Percentiles rank a stretch among this genome's conserved stretches.
Evolutionary conservation across 23 tunicate species (phyloP).

Genomic region (Botrylloides violaceus): DNA sequence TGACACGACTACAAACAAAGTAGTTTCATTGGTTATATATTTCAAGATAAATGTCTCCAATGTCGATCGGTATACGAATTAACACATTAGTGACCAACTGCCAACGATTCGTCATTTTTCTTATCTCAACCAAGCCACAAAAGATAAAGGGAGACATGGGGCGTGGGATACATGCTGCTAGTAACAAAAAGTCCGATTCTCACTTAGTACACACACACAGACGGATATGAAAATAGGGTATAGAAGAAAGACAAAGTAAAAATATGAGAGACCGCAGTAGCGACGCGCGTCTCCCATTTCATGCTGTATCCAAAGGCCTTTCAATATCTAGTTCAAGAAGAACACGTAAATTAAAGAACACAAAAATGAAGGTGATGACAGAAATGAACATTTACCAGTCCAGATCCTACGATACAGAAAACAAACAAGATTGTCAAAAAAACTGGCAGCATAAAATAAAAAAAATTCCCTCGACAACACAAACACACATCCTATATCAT

Average conservation of each 20-base stretch:
- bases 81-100: no score
- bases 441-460: no score
- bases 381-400: not conserved
- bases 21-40: not conserved
- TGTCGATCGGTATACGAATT: not conserved
- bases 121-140: no score
- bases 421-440: no score
- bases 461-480: no score
- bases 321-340: conserved; percentile 1
- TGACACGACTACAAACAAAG: no score
- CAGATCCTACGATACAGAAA: no score
- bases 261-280: not conserved
- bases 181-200: no score
- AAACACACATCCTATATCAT: no score
- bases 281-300: conserved; percentile 3
- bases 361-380: not conserved
- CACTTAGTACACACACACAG: not conserved
- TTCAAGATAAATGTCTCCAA: not conserved
- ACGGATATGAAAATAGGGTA: not conserved
- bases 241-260: not conserved
- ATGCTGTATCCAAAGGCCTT: conserved; percentile 36
- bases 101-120: no score
- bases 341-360: not conserved
- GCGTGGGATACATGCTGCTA: no score
- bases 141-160: no score